Evolutionary conservation across 2,888 invertebrate genomes (phyloP), one percentile per base, ranked within the genome.

Genomic region (Calephelis perditalis): DNA sequence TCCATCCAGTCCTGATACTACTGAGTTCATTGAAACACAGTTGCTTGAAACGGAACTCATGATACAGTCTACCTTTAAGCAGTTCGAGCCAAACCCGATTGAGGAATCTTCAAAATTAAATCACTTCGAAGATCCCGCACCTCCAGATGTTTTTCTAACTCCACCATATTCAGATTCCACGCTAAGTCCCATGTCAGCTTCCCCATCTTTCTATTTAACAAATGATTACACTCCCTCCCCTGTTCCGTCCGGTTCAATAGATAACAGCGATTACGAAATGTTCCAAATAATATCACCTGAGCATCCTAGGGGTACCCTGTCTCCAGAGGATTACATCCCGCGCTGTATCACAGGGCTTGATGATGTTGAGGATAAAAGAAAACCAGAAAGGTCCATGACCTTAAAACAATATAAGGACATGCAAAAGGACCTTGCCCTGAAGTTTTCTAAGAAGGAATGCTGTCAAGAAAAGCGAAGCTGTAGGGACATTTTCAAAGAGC

Each of bases 361-460:
- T 68, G 3, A 63, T 52, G 40, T 69, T 62, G 46, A 72, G 8
- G 57, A 59, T 8, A 45, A 12, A 26, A 4, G 2, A 26, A 62
- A 57, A 47, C 63, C 62, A 7, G 60, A 56, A 1, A 61, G 62
- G 7, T 52, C 62, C 0, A 67, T 68, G 67, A 70, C 67, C 0
- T 58, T 76, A 69, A 74, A 86, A 60, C 80, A 83, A 44, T 87
- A 80, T 57, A 88, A 88, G 11, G 87, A 88, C 62, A 56, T 82
- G 62, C 87, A 86, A 66, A 88, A 83, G 64, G 84, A 85, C 60
- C 74, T 88, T 2, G 70, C 75, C 0, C 68, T 69, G 8, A 69
- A 69, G 3, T 86, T 82, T 61, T 77, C 83, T 0, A 85, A 84
- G 68, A 79, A 72, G 58, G 79, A 84, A 2, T 89, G 89, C 62